A percentile compares a stretch with the other conserved stretches of the same genome.
phyloP scores from a whole-genome alignment of 2,888 invertebrate species.

The Spicauda simplicius region DNA sequence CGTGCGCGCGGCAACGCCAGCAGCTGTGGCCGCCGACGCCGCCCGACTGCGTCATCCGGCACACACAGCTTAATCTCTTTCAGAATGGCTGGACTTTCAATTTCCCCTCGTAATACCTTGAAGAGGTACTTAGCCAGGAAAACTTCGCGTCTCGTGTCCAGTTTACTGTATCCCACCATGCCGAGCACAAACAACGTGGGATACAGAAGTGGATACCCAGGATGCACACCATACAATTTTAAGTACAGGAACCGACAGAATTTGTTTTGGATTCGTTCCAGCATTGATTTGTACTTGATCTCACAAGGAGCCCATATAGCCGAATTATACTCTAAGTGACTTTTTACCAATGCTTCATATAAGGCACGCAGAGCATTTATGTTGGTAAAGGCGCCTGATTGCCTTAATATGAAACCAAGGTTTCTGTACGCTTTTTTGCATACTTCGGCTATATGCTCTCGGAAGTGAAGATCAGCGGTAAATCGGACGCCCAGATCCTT shows the following conservation, averaged over 20 bases:
- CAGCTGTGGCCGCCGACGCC: neutral
- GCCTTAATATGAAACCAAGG: no score
- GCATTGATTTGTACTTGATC: slow-evolving; percentile 17
- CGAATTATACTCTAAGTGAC: no score
- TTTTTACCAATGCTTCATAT: no score
- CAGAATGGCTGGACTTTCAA: neutral
- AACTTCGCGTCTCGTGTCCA: slow-evolving; percentile 3
- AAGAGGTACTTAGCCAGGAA: slow-evolving; percentile 4
- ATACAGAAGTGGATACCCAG: slow-evolving; percentile 16
- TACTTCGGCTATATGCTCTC: slow-evolving; percentile 20
- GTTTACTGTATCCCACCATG: no score
- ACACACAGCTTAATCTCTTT: neutral
- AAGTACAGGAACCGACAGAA: slow-evolving; percentile 4
- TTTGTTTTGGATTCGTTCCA: slow-evolving; percentile 17
- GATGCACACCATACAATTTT: slow-evolving; percentile 7
- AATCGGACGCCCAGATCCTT: slow-evolving; percentile 10
- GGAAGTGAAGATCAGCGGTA: slow-evolving; percentile 16
- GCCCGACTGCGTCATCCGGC: neutral
- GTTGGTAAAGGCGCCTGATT: slow-evolving; percentile 2
- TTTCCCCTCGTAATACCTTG: slow-evolving; percentile 3
- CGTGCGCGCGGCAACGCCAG: no score
- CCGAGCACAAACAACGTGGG: slow-evolving; percentile 6
- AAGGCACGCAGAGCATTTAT: slow-evolving; percentile 18
- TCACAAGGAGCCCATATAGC: slow-evolving; percentile 37
- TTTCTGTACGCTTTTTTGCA: no score